These are phyloP conservation scores for Cephonodes hylas DNA, from an alignment of 2,888 invertebrate genomes.

Conservation along the genomic window DNA sequence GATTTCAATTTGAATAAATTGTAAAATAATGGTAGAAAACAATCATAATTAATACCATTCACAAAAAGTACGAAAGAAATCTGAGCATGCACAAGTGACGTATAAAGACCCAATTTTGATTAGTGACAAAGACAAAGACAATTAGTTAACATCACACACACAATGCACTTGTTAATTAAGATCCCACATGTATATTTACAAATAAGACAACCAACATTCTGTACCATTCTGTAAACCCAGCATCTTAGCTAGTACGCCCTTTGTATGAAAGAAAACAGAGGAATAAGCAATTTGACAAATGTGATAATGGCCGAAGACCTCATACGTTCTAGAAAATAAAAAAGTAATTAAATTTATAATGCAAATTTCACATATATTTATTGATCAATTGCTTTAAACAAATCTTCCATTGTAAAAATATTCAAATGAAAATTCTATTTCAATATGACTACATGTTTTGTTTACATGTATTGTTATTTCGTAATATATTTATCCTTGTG, in stretches of 20 bases:
- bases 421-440: no score
- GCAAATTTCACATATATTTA: no score
- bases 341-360: conserved; percentile 5
- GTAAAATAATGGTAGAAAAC: background rate
- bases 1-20: background rate
- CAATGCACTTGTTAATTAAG: conserved; percentile 19
- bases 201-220: conserved; percentile 25
- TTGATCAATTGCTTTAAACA: no score
- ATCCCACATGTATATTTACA: conserved; percentile 17
- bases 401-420: no score
- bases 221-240: conserved; percentile 21
- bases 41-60: background rate
- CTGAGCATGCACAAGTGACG: conserved; percentile 40
- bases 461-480: no score
- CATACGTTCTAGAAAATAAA: conserved; percentile 23
- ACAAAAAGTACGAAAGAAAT: background rate
- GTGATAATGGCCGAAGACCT: background rate
- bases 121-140: conserved; percentile 50
- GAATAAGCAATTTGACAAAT: background rate
- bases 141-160: conserved; percentile 19
- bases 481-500: no score
- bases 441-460: no score
- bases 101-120: conserved; percentile 39
- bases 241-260: conserved; percentile 37
- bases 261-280: conserved; percentile 50